These are phyloP conservation scores for Bruchidius siliquastri DNA, from an alignment of 2,888 invertebrate species.

Conservation along the genomic window DNA sequence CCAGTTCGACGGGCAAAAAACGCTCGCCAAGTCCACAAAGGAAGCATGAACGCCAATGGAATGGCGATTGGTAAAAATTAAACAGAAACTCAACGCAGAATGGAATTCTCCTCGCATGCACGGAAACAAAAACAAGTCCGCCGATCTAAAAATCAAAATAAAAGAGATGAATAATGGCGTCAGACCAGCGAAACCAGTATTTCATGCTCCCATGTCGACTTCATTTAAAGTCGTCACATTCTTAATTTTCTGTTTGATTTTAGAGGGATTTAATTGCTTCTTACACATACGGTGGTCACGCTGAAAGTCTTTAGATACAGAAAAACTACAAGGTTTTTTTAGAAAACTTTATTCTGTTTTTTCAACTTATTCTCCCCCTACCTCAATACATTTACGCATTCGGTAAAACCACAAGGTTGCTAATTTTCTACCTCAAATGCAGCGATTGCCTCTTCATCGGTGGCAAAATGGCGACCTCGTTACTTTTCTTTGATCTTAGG, in stretches of 20 bases:
- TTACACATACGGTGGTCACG: constrained; percentile 6
- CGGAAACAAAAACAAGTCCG: constrained; percentile 28
- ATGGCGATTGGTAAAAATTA: constrained; percentile 41
- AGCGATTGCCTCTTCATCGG: too few species aligned
- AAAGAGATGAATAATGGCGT: constrained; percentile 50
- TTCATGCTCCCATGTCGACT: constrained; percentile 46
- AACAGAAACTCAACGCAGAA: constrained; percentile 42
- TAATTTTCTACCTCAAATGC: too few species aligned
- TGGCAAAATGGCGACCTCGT: too few species aligned
- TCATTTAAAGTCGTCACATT: constrained; percentile 47
- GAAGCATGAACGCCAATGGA: not conserved
- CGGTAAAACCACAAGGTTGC: too few species aligned
- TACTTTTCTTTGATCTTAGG: too few species aligned
- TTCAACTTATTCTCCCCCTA: too few species aligned
- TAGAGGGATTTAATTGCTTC: constrained; percentile 26
- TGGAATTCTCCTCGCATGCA: constrained; percentile 47
- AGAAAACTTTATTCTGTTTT: too few species aligned
- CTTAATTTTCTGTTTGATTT: constrained; percentile 38
- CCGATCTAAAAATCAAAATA: constrained; percentile 47
- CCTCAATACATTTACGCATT: too few species aligned
- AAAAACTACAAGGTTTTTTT: too few species aligned
- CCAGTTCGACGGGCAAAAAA: not conserved
- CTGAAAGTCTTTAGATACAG: too few species aligned
- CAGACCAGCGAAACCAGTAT: constrained; percentile 49
- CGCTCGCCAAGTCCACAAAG: not conserved